A percentile compares a stretch with the other conserved stretches of the same genome.
Evolutionary conservation across 2,113 vertebrate species (phyloP).

Genomic region (Tupaia tana): DNA sequence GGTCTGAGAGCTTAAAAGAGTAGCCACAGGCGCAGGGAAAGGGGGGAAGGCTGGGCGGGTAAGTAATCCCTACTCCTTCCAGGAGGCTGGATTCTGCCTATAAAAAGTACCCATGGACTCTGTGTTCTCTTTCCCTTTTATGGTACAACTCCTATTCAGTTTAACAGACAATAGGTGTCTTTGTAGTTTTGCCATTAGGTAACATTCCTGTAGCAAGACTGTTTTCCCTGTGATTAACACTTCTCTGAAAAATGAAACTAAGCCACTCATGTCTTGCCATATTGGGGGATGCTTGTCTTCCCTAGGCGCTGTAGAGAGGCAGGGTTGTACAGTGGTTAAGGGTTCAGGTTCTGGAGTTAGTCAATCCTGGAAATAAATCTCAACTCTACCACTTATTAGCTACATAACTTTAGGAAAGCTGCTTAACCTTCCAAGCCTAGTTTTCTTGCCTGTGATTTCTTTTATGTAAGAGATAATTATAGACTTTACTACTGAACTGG

Average conservation of each 20-base stretch:
- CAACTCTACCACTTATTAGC: neutral
- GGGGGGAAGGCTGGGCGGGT: neutral
- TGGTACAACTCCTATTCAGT: neutral
- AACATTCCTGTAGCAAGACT: neutral
- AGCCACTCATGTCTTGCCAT: neutral
- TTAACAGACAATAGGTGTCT: neutral
- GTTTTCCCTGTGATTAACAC: conserved; percentile 36
- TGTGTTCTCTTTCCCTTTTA: neutral
- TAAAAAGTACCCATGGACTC: neutral
- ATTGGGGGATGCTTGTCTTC: neutral
- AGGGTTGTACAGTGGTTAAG: neutral
- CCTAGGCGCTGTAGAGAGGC: neutral
- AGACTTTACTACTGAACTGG: neutral
- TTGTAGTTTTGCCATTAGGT: neutral
- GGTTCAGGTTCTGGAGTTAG: neutral
- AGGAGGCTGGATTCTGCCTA: neutral
- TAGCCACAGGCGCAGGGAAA: neutral
- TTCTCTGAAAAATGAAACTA: neutral
- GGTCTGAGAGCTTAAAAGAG: neutral
- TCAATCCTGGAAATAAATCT: neutral
- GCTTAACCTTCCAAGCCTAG: neutral
- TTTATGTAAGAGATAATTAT: conserved; percentile 31
- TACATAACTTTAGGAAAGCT: neutral
- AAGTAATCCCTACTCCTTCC: neutral
- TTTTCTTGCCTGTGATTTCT: conserved; percentile 51